Base-by-base conservation (phyloP, 2,113 vertebrate species). In the Takifugu bimaculatus region DNA sequence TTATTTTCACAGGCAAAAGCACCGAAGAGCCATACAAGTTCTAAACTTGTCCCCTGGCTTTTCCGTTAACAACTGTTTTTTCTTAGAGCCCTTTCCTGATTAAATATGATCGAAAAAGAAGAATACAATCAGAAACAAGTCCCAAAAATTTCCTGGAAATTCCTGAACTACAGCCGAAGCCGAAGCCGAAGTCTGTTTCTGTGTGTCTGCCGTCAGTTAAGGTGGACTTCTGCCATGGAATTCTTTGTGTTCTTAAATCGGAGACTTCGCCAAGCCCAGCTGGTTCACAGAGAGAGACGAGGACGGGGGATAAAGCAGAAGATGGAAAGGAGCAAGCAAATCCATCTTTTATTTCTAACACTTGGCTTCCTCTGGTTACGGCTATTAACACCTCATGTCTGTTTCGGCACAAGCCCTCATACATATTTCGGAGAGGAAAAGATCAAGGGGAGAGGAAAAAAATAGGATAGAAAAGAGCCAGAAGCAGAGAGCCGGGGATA, bases 231-330 rank as follows among this genome's bases (percentile, higher is more conserved):
- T 71, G 88, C 88, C 88, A 90, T 80, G 76, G 75, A 88, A 89
- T 90, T 88, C 84, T 84, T 82, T 61, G 54, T 70, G 70, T 82
- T 88, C 87, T 72, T 90, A 89, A 90, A 91, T 90, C 81, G 86
- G 89, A 72, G 83, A 77, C 80, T 80, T 77, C 81, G 73, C 75
- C 80, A 71, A 75, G 60, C 51, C 73, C 88, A 88, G 82, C 78
- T 85, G 82, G 74, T 85, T 78, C 65, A 72, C 66, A 54, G 59
- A 59, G 53, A 26, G 28, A 28, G 52, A 50, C 60, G 55, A 32
- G 47, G 47, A 9, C 50, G 45, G 65, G 15, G 3, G 48, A 26
- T n/a, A 50, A 45, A 58, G 59, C 26, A 35, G 60, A 39, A 57
- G 64, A 78, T 72, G 72, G 44, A 79, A 74, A 71, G 61, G 49